These are phyloP conservation scores for Sarotherodon lohbergeri DNA, from an alignment of 2,113 vertebrate genomes.

Conservation along the genomic window DNA sequence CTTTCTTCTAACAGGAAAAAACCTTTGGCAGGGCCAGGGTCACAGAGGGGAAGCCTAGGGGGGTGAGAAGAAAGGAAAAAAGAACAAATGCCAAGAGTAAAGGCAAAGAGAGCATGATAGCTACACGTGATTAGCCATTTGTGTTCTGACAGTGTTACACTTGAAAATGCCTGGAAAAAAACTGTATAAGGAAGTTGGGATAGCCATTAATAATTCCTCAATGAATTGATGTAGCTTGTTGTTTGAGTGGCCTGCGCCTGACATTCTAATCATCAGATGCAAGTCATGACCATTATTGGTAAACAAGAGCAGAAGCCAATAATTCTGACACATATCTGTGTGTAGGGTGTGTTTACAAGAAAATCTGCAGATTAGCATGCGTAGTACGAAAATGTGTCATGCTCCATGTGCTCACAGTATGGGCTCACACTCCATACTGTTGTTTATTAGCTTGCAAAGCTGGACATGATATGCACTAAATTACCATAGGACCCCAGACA, in stretches of 20 bases:
- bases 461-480: not conserved
- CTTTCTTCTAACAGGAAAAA: not conserved
- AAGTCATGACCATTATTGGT: not conserved
- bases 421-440: not conserved
- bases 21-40: not conserved
- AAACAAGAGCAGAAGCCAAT: not conserved
- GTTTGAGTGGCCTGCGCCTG: not conserved
- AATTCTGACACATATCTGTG: not conserved
- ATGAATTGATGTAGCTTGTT: not conserved
- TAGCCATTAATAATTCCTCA: not conserved
- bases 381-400: not conserved
- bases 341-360: not conserved
- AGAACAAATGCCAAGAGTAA: not conserved
- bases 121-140: not conserved
- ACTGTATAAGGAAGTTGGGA: not conserved
- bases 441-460: constrained; percentile 1
- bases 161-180: not conserved
- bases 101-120: not conserved
- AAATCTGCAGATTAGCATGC: not conserved
- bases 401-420: not conserved
- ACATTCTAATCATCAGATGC: not conserved
- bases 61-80: not conserved
- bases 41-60: not conserved
- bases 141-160: not conserved
- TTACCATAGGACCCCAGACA: not conserved